Base-by-base conservation (phyloP, 2,888 invertebrate genomes). In the Diarsia rubi region DNA sequence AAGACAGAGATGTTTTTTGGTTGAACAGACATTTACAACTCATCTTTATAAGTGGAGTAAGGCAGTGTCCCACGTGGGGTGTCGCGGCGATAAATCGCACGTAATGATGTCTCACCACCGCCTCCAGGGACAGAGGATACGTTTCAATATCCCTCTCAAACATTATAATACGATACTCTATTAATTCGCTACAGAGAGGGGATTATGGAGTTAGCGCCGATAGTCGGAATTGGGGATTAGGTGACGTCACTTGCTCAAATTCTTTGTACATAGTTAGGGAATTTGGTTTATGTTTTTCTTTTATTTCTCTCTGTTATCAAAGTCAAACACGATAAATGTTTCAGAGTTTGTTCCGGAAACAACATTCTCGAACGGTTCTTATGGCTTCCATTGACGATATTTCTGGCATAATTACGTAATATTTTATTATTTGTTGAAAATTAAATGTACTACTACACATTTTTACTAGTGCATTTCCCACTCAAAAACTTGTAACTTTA, bases 101-200 rank as follows among this genome's bases (percentile, higher is more conserved):
- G 66, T 76, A 76, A 84, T 67, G 82, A 82, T 44, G 85, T 59
- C 63, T 67, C 69, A 37, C 47, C 67, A 49, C 27, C 60, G 37
- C 52, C 82, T 27, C 66, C 2, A 19, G 82, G 60, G 84, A 70
- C 67, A 5, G 44, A 19, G 67, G 45, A 45, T 57, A 73, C 64
- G 52, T 81, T 84, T 81, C 85, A 81, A 84, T 84, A 73, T 67
- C 69, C 70, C 47, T 54, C 75, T 54, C 59, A 31, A 81, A 77
- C 24, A 62, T 79, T 67, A 69, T 73, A 78, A 82, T 47, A 67
- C 59, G 73, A 82, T 21, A 52, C 31, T 49, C 59, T 59, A 59
- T 59, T 73, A 78, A 82, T 47, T 57, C 54, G 73, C 73, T n/a
- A 47, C 24, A 49, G 59, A 44, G 42, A 64, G 45, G 45, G 44